Percentiles rank a stretch among this genome's conserved stretches.
Conservation (phyloP, 2,888 invertebrate genomes). For the Alentia gelatinosa region DNA sequence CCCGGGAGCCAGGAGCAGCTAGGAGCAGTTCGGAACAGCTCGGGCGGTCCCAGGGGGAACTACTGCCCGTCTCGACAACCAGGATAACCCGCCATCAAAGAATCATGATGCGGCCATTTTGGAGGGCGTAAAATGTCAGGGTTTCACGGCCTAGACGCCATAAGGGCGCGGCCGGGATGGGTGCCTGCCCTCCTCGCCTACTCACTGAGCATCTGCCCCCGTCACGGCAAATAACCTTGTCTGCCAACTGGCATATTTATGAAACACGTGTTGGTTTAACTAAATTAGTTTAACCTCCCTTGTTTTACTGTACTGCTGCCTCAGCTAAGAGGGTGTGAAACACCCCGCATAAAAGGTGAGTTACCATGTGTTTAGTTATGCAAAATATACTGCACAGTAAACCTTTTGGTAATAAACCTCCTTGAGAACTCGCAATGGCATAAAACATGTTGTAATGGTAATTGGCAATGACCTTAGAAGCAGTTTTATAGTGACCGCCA, state of each 20-base stretch:
- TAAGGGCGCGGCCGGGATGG: background rate
- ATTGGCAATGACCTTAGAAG: too few relatives aligned
- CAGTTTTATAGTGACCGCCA: too few relatives aligned
- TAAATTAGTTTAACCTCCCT: background rate
- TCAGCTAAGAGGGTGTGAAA: too few relatives aligned
- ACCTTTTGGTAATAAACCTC: too few relatives aligned
- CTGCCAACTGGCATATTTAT: background rate
- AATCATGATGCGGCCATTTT: constrained; percentile 16
- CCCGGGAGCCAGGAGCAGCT: background rate
- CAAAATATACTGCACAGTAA: too few relatives aligned
- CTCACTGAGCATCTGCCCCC: too few relatives aligned
- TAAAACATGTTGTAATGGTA: too few relatives aligned
- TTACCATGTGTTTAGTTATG: too few relatives aligned
- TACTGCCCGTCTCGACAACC: too few relatives aligned
- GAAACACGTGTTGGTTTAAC: background rate
- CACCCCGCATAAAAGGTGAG: too few relatives aligned
- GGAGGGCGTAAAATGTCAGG: background rate
- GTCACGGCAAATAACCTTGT: background rate
- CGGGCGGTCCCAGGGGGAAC: background rate
- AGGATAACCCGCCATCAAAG: constrained; percentile 12
- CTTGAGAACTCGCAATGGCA: too few relatives aligned
- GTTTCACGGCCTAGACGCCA: background rate
- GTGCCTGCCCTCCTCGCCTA: background rate
- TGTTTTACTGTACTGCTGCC: too few relatives aligned
- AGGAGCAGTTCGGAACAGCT: background rate